Percentiles rank a stretch among this genome's conserved stretches.
phyloP scores from a whole-genome alignment of 2,113 vertebrate genomes.

The Empidonax traillii region DNA sequence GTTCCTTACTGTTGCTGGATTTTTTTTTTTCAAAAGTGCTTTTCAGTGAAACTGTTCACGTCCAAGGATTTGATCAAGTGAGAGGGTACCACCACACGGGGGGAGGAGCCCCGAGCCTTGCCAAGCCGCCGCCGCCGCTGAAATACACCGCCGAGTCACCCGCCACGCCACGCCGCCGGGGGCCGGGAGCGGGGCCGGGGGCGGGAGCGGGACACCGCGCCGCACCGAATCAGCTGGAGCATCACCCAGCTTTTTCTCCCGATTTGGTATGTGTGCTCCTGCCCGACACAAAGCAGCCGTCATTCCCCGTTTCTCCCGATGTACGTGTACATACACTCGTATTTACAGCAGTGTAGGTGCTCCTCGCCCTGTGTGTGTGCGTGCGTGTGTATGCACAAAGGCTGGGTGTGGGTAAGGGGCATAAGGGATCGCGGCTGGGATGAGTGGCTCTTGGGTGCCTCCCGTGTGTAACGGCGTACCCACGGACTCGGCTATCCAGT shows the following conservation, averaged over 20 bases:
- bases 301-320: background rate
- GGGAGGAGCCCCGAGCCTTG: conserved; percentile 83
- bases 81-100: conserved; percentile 78
- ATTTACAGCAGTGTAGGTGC: background rate
- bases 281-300: background rate
- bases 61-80: conserved; percentile 84
- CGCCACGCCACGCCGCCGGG: conserved; percentile 34
- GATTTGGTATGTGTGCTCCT: background rate
- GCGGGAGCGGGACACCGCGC: conserved; percentile 14
- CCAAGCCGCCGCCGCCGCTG: conserved; percentile 69
- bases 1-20: conserved; percentile 38
- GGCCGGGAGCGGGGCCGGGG: conserved; percentile 38
- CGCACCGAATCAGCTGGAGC: conserved; percentile 32
- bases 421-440: background rate
- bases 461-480: background rate
- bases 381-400: background rate
- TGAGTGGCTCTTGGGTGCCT: background rate
- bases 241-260: conserved; percentile 21
- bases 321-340: background rate
- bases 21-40: conserved; percentile 73
- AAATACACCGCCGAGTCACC: conserved; percentile 42
- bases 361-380: background rate
- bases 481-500: background rate
- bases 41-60: conserved; percentile 89
- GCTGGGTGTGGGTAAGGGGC: background rate